Evolutionary conservation across 2,797 vertebrate genomes (phyloP).

Genomic region (Rhabdophis nuchalis): DNA sequence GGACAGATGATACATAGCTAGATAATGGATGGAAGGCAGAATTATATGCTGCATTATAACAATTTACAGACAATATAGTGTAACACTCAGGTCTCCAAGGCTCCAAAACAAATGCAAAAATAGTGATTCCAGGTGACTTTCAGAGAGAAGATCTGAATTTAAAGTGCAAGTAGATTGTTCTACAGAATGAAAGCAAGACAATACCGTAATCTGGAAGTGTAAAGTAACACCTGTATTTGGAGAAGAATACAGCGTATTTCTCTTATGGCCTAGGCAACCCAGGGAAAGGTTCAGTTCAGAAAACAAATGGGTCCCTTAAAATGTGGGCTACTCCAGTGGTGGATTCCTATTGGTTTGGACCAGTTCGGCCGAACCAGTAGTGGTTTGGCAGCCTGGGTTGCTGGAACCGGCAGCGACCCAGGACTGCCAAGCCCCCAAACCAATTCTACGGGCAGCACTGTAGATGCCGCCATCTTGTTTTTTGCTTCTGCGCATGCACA

Average conservation of each 20-base stretch:
- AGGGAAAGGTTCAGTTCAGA: not conserved
- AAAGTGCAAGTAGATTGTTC: not conserved
- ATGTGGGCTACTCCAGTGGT: not conserved
- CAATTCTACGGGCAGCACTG: no score
- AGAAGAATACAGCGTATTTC: not conserved
- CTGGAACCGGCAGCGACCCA: no score
- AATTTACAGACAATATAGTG: not conserved
- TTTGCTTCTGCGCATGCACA: no score
- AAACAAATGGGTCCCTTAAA: no score
- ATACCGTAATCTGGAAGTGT: not conserved
- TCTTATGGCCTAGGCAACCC: not conserved
- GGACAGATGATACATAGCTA: not conserved
- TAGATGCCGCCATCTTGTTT: no score
- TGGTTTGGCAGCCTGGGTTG: no score
- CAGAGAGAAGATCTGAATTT: not conserved
- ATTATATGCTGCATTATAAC: not conserved
- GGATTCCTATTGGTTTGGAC: no score
- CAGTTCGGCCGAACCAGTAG: no score
- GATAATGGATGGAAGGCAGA: not conserved
- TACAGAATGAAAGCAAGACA: not conserved
- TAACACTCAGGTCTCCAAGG: not conserved
- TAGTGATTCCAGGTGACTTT: not conserved
- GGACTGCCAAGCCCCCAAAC: no score
- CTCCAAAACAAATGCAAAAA: not conserved
- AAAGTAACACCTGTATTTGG: not conserved